Base-by-base conservation (phyloP, 2,888 invertebrate species). In the Xestia sexstrigata region DNA sequence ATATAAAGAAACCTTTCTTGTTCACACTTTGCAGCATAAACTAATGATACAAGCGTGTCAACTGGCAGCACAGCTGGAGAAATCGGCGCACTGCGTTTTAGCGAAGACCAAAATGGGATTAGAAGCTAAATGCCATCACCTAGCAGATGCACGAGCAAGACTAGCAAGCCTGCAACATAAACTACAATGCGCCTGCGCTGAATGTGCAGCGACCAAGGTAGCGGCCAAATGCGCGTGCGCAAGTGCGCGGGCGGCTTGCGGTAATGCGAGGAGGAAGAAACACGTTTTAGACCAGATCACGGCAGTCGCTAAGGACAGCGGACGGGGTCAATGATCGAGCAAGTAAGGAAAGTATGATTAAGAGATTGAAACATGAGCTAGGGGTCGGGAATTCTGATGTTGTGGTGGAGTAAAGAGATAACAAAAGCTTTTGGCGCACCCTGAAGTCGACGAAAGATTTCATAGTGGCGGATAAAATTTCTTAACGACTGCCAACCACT, bases 211-310 rank as follows among this genome's bases (percentile, higher is more conserved):
- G 23, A 98, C 98, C 0, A 98, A 97, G 88, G 97, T 97, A 79
- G 97, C 98, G 0, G 98, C 98, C 0, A 97, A 97, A 66, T 97
- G 97, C 79, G 98, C 98, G 0, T 97, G 97, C 35, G 97, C 97
- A 74, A 97, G 98, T 0, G 98, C 98, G 0, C 97, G 97, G 45
- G 97, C 97, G 30, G 98, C 98, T 9, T 97, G 97, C 84, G 97
- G 97, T 0, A 97, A 97, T 81, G 97, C 97, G 0, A 93, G 96
- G 81, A 94, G 96, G 76, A 97, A 95, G 91, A 97, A 96, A 88
- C 94, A 93, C 9, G 77, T 92, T 0, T 79, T 78, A 2, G 89
- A 82, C 49, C 88, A 88, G 71, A 93, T 91, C 39, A 86, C 89
- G 13, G 76, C 88, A 65, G 75, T 83, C 8, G 77, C 81, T 17